A percentile compares a stretch with the other conserved stretches of the same genome.
phyloP scores from a whole-genome alignment of 2,113 vertebrate genomes.

The Dermatemys mawii region DNA sequence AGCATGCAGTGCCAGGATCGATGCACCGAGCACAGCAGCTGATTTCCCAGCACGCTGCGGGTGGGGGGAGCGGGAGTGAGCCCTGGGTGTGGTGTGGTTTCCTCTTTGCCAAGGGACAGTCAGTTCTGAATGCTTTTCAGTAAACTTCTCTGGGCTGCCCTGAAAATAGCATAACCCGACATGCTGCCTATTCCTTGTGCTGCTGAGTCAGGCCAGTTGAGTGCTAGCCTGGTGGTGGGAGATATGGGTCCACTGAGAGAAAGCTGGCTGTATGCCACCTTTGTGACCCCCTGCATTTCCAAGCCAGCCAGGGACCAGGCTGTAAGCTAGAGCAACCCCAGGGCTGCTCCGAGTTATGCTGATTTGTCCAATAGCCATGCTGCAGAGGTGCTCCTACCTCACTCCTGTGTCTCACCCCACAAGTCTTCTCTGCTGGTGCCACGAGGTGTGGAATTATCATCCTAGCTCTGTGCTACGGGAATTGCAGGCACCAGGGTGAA shows the following conservation, averaged over 20 bases:
- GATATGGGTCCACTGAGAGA: neutral
- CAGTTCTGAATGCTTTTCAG: neutral
- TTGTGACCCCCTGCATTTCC: neutral
- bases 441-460: neutral
- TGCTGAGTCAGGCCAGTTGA: neutral
- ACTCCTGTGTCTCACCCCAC: neutral
- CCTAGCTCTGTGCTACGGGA: too few species aligned
- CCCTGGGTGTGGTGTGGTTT: neutral
- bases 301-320: neutral
- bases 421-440: neutral
- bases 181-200: neutral
- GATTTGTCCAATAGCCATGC: neutral
- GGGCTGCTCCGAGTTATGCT: neutral
- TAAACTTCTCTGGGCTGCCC: neutral
- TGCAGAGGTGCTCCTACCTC: neutral
- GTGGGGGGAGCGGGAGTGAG: neutral
- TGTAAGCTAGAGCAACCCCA: neutral
- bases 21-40: neutral
- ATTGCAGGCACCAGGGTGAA: neutral
- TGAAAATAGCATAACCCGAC: neutral
- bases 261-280: neutral
- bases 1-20: neutral
- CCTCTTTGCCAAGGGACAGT: neutral
- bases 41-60: neutral
- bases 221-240: neutral